Base-by-base conservation (phyloP, 1,140 invertebrate genomes). In the Homarus americanus region DNA sequence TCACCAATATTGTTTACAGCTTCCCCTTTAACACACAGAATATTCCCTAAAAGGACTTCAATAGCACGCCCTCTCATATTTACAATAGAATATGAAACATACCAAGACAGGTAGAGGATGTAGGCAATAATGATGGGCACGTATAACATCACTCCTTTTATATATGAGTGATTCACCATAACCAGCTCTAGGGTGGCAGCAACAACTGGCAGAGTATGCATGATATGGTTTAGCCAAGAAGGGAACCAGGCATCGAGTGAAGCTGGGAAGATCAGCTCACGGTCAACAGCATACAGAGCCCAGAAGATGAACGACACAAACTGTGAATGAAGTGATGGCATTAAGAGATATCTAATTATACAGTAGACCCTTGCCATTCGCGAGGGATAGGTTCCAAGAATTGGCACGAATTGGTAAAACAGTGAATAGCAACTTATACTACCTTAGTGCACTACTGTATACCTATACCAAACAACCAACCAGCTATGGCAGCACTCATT, bases 291-390 rank as follows among this genome's bases (percentile, higher is more conserved):
- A 95, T 97, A 98, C 36, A 99, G 94, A 5, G 94, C 94, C 98
- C 98, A 99, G 93, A 99, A 99, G 34, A 97, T 97, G 3, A 97
- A 93, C 38, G 97, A 96, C 9, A 99, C 98, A 95, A 98, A 98
- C 96, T 97, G 94, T 44, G 15, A 38, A 49, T 32, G 28, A 40
- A 44, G 32, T 10, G 34, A n/a, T n/a, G n/a, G n/a, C n/a, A n/a
- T n/a, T n/a, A n/a, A n/a, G n/a, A n/a, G n/a, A n/a, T n/a, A n/a
- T n/a, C n/a, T n/a, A n/a, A n/a, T n/a, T n/a, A n/a, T n/a, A n/a
- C n/a, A n/a, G n/a, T n/a, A n/a, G n/a, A n/a, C n/a, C n/a, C n/a
- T n/a, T n/a, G n/a, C n/a, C n/a, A n/a, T n/a, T n/a, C n/a, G n/a
- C n/a, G n/a, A n/a, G n/a, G n/a, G n/a, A n/a, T n/a, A n/a, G n/a